Evolutionary conservation across 1,140 invertebrate species (phyloP), one percentile per base, ranked within the genome.

Genomic region (Procambarus clarkii): DNA sequence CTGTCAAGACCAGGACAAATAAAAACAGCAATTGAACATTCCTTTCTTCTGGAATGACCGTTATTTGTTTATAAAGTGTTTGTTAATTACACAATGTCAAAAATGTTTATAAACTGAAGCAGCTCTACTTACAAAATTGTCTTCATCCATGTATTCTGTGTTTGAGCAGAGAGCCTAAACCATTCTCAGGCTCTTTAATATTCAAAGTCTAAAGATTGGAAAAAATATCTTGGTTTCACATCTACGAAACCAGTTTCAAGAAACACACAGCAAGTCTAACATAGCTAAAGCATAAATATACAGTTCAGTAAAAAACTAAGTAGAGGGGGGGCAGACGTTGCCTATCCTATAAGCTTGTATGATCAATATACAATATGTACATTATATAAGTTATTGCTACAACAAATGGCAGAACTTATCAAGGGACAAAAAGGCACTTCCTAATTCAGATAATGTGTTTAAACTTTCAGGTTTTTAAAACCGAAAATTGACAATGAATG

Each of bases 391-490:
- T 91, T 91, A 91, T 91, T 91, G 89, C 89, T 91, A 91, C 89
- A 91, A 84, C 89, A 91, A 91, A 84, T 91, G 82, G 77, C 83
- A 78, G 54, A 91, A 91, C 89, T 91, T 83, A 91, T 91, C 83
- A 91, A 80, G 89, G 89, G 89, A 91, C 89, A 91, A 81, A 90
- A 91, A 91, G 89, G 89, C 89, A 91, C 89, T 91, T 91, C 89
- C 89, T 91, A 91, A 91, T 91, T 91, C 89, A 91, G 89, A 85
- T 85, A 91, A 91, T 76, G 50, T 91, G 89, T 91, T 91, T 79
- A 24, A 85, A 85, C 74, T 91, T 83, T 85, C 76, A 64, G 82
- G 21, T 91, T 77, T 78, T 69, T 84, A 90, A 45, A 91, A 91
- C 82, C 74, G 78, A 79, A 91, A 69, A 85, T n/a, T 79, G 64